Evolutionary conservation across 2,888 invertebrate genomes (phyloP).

Genomic region (Acanthosepion esculentum): DNA sequence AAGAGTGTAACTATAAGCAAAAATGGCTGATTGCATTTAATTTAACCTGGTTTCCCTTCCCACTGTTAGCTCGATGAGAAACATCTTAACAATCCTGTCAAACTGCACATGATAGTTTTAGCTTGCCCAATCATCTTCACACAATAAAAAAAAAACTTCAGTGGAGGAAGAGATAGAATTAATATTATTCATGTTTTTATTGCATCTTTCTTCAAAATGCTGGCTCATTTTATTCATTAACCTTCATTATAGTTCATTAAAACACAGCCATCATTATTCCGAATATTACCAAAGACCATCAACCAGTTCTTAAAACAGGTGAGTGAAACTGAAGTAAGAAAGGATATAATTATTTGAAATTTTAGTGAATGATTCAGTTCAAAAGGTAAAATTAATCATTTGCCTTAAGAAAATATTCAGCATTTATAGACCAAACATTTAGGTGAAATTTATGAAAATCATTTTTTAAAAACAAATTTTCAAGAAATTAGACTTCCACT

Average conservation of each 20-base stretch:
- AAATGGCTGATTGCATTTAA: not conserved
- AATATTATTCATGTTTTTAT: not conserved
- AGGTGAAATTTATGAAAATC: too few species aligned
- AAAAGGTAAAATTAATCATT: too few species aligned
- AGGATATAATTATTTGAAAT: too few species aligned
- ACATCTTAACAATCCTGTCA: not conserved
- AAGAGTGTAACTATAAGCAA: not conserved
- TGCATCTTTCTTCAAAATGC: not conserved
- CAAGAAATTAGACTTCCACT: too few species aligned
- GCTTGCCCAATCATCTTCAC: not conserved
- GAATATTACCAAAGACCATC: not conserved
- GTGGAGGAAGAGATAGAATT: not conserved
- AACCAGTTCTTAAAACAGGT: not conserved
- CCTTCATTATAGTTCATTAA: not conserved
- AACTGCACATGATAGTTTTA: not conserved
- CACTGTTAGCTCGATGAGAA: not conserved
- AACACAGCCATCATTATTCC: not conserved
- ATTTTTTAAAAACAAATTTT: too few species aligned
- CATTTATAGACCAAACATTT: too few species aligned
- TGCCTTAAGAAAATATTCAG: too few species aligned
- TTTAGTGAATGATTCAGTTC: too few species aligned
- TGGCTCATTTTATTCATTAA: not conserved
- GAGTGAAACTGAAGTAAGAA: slow-evolving; percentile 2
- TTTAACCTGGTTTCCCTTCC: not conserved
- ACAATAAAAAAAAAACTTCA: not conserved